Evolutionary conservation across 2,888 invertebrate species (phyloP).

Genomic region (Brachyptera risi): DNA sequence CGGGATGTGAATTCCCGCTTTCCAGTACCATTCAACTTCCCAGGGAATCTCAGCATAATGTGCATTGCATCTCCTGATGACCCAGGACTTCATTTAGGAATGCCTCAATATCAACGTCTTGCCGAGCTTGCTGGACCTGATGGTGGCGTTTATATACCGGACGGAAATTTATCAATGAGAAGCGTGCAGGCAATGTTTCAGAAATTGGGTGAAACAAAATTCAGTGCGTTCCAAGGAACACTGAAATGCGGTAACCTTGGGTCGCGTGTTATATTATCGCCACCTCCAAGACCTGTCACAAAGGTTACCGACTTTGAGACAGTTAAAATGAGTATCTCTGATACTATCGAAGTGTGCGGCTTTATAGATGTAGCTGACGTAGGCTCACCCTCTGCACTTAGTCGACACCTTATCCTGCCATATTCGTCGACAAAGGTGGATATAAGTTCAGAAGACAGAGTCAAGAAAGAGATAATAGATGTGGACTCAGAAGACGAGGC

Average conservation of each 20-base stretch:
- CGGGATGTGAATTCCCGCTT: constrained; percentile 50
- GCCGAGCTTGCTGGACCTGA: constrained; percentile 70
- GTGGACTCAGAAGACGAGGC: constrained; percentile 52
- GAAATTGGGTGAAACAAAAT: constrained; percentile 67
- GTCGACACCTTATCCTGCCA: constrained; percentile 85
- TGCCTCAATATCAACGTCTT: constrained; percentile 74
- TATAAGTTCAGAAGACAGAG: constrained; percentile 42
- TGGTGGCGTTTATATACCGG: constrained; percentile 57
- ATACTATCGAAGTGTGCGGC: constrained; percentile 77
- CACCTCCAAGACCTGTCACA: constrained; percentile 61
- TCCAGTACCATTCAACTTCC: constrained; percentile 75
- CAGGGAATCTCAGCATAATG: constrained; percentile 65
- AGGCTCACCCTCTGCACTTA: constrained; percentile 86
- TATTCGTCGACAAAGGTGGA: constrained; percentile 39
- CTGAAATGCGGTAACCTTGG: constrained; percentile 72
- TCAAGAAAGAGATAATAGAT: constrained; percentile 36
- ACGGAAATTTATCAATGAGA: constrained; percentile 48
- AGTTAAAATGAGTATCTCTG: constrained; percentile 60
- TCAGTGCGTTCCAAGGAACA: constrained; percentile 65
- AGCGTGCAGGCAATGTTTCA: constrained; percentile 55
- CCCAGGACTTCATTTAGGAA: constrained; percentile 47
- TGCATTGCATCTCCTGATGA: constrained; percentile 42
- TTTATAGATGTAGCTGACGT: constrained; percentile 85
- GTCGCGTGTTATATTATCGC: constrained; percentile 67
- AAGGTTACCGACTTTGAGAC: constrained; percentile 61